phyloP scores from a whole-genome alignment of 2,113 vertebrate species.

The Scopus umbretta region DNA sequence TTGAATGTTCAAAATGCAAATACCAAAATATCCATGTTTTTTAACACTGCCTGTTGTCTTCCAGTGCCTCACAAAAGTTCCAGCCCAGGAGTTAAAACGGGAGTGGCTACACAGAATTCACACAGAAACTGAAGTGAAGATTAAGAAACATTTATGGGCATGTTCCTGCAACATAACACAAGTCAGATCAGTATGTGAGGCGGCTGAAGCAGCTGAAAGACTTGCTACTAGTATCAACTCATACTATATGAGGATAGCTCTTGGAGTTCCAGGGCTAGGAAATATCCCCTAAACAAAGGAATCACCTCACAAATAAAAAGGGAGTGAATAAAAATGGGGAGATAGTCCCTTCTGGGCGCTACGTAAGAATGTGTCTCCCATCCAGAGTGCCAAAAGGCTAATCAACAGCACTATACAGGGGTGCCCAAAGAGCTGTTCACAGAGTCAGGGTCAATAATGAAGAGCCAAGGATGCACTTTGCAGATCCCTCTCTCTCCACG shows the following conservation, averaged over 20 bases:
- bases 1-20: not conserved
- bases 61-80: not conserved
- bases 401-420: not conserved
- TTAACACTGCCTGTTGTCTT: not conserved
- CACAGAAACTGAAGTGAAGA: not conserved
- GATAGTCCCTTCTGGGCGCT: not conserved
- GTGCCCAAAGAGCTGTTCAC: not conserved
- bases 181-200: not conserved
- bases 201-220: not conserved
- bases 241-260: not conserved
- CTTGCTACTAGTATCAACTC: not conserved
- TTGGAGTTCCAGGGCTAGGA: not conserved
- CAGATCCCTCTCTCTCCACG: not conserved
- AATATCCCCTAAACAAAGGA: not conserved
- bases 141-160: not conserved
- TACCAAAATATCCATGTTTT: not conserved
- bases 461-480: not conserved
- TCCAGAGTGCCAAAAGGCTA: not conserved
- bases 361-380: not conserved
- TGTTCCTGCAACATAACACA: not conserved
- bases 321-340: not conserved
- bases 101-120: not conserved
- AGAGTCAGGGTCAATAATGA: fast-evolving
- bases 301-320: not conserved
- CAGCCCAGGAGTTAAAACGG: not conserved